These are phyloP conservation scores for Gisinianus flammeolus DNA, from an alignment of 2,888 invertebrate species.

Conservation along the genomic window DNA sequence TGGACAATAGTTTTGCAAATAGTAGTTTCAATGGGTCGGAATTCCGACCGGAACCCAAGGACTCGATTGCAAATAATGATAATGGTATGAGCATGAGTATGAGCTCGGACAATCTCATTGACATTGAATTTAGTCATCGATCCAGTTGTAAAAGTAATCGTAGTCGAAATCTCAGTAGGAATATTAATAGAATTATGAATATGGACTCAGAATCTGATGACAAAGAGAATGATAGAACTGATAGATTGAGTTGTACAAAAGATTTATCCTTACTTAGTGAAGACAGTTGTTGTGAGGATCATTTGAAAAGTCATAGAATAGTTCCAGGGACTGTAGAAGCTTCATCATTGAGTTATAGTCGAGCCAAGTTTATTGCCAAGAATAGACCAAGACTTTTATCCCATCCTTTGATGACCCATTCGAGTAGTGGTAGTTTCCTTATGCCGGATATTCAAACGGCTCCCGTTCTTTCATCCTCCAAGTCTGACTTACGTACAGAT, in stretches of 20 bases:
- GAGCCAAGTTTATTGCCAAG: constrained; percentile 23
- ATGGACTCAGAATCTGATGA: not conserved
- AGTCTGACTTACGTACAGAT: not conserved
- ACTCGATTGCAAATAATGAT: too few species aligned
- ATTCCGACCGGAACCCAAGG: too few species aligned
- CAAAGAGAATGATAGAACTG: not conserved
- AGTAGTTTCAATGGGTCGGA: not conserved
- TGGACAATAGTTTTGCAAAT: constrained; percentile 5
- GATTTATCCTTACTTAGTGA: not conserved
- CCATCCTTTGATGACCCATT: constrained; percentile 21
- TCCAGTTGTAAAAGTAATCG: not conserved
- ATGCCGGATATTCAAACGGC: not conserved
- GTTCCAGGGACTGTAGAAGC: constrained; percentile 1
- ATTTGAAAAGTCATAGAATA: not conserved
- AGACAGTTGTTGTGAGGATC: constrained; percentile 9
- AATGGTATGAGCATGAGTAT: too few species aligned
- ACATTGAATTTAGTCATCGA: too few species aligned
- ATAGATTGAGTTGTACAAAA: not conserved
- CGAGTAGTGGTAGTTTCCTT: not conserved
- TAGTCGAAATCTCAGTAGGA: not conserved
- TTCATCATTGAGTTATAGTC: constrained; percentile 11
- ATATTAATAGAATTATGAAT: not conserved
- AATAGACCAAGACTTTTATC: constrained; percentile 10
- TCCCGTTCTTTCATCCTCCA: not conserved
- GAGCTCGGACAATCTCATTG: too few species aligned